Percentiles rank a stretch among this genome's conserved stretches.
These are phyloP conservation scores for Polypterus bichir DNA, from an alignment of 2,113 vertebrate species.

Conservation along the genomic window DNA sequence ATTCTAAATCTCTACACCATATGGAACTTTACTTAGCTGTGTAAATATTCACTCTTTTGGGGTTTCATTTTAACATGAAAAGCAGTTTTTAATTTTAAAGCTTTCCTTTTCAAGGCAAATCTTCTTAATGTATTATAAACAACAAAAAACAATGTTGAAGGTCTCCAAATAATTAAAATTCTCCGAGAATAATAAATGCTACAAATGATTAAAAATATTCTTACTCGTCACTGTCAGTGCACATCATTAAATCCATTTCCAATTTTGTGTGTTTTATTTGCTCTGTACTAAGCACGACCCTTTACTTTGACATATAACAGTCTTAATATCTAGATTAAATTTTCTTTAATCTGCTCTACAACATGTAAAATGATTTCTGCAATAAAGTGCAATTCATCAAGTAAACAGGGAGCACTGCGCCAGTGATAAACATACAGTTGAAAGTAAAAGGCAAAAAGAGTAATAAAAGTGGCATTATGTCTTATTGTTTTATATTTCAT, in stretches of 20 bases:
- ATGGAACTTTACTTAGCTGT: no score
- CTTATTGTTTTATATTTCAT: slow-evolving; percentile 3
- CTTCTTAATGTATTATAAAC: slow-evolving; percentile 40
- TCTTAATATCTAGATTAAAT: slow-evolving; percentile 62
- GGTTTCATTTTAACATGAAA: no score
- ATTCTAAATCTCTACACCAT: no score
- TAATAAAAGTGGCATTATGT: slow-evolving; percentile 50
- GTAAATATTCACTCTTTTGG: no score
- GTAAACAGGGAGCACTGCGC: slow-evolving; percentile 25
- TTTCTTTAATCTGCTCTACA: slow-evolving; percentile 51
- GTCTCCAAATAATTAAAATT: slow-evolving; percentile 42
- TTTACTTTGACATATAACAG: slow-evolving; percentile 49
- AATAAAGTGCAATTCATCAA: slow-evolving; percentile 41
- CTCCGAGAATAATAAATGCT: slow-evolving; percentile 25
- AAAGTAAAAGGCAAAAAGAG: slow-evolving; percentile 39
- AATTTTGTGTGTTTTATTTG: slow-evolving; percentile 51
- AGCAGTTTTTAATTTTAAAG: slow-evolving; percentile 25
- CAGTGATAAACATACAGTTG: slow-evolving; percentile 41
- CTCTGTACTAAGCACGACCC: slow-evolving; percentile 40
- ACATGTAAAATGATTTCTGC: slow-evolving; percentile 57
- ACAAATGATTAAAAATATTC: slow-evolving; percentile 22
- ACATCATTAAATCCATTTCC: slow-evolving; percentile 51
- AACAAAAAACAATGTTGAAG: slow-evolving; percentile 32
- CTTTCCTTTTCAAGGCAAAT: slow-evolving; percentile 30
- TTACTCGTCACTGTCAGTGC: slow-evolving; percentile 23